A percentile compares a stretch with the other conserved stretches of the same genome.
These are phyloP conservation scores for Phortica variegata DNA, from an alignment of 1,140 invertebrate genomes.

Conservation along the genomic window DNA sequence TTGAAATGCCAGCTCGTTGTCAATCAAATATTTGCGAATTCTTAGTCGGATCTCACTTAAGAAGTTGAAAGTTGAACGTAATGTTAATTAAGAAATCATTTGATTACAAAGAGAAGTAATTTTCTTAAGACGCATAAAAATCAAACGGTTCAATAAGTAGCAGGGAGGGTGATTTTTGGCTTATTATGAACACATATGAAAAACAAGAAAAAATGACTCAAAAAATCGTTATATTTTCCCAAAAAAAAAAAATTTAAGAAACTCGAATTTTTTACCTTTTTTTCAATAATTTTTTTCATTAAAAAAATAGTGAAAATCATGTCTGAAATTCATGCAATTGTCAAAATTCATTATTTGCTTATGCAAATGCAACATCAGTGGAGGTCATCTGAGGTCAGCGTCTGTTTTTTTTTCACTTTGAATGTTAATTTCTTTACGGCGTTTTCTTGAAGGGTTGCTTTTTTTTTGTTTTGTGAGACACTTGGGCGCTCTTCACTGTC, in stretches of 20 bases:
- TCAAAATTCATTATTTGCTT: slow-evolving; percentile 20
- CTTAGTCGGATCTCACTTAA: too few relatives aligned
- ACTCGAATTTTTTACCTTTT: slow-evolving; percentile 27
- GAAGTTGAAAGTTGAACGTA: too few relatives aligned
- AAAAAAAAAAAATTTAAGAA: too few relatives aligned
- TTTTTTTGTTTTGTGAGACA: neutral
- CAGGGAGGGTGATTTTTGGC: too few relatives aligned
- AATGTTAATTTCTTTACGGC: too few relatives aligned
- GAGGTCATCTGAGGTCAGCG: slow-evolving; percentile 44
- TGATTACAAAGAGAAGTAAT: neutral
- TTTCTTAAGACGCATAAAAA: slow-evolving; percentile 14
- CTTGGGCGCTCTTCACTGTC: slow-evolving; percentile 17
- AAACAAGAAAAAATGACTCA: slow-evolving; percentile 27
- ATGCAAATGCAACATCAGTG: slow-evolving; percentile 38
- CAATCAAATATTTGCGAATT: too few relatives aligned
- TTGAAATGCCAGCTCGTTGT: slow-evolving; percentile 42
- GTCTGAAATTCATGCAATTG: slow-evolving; percentile 17
- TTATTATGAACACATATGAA: slow-evolving; percentile 11
- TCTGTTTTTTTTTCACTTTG: slow-evolving; percentile 10
- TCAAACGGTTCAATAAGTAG: slow-evolving; percentile 40
- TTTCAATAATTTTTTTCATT: neutral
- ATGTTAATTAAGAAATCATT: slow-evolving; percentile 35
- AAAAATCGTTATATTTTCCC: slow-evolving; percentile 27
- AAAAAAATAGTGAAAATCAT: slow-evolving; percentile 28
- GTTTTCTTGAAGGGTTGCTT: slow-evolving; percentile 47